Evolutionary conservation across 2,888 invertebrate species (phyloP), one percentile per base, ranked within the genome.

Genomic region (Parnassius mnemosyne): DNA sequence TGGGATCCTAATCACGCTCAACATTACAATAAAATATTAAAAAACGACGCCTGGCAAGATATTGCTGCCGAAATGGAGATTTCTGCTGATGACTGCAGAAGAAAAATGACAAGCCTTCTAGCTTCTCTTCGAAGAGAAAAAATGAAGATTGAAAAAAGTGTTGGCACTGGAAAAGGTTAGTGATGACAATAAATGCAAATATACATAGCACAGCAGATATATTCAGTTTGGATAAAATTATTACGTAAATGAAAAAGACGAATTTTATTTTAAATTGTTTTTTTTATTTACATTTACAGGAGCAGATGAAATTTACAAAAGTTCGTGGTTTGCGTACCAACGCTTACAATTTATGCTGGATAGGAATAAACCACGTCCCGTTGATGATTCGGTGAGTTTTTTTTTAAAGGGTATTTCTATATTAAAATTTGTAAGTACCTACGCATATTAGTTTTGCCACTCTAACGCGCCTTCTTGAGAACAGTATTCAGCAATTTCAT

Each of bases 1-100:
- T 71, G 68, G 68, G 63, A 68, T 57, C 65, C 68, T 65, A 65
- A 58, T 67, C 68, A 68, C 41, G 56, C 66, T 66, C 65, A 69
- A 60, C 69, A 69, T 65, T 71, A 67, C 65, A 71, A 69, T 61
- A 71, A 71, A 69, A 20, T 67, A 43, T 68, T 65, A 71, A 71
- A 20, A 69, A 66, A 71, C 68, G 69, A 68, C 68, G 67, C 67
- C 67, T 71, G 68, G 68, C 44, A 56, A 66, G 66, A 64, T 68
- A 68, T 71, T 64, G 68, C 64, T 63, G 61, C 34, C 57, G 63
- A 68, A 69, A 68, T 67, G 65, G 65, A 68, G 64, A 63, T 67
- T 65, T 65, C 65, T 66, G 66, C 20, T 20, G 20, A 20, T 20
- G 20, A 20, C 20, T 20, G 20, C 20, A 20, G 20, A 20, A 20